Conservation (phyloP, 2,113 vertebrate genomes). For the Rafetus swinhoei region DNA sequence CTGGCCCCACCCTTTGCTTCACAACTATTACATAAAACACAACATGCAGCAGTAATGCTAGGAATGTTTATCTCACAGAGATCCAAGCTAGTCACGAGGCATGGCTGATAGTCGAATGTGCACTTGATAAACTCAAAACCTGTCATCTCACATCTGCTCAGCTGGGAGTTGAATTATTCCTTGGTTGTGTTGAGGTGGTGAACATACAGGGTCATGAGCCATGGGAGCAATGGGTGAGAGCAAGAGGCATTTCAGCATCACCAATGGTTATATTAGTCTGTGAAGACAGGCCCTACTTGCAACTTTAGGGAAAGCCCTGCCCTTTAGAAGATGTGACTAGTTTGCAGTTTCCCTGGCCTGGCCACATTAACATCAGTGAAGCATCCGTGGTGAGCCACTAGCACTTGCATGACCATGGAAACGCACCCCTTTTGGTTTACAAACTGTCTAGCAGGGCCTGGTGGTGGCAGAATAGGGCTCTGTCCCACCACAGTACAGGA, state of each 20-base stretch:
- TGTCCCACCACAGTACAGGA: neutral
- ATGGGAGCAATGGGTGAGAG: too few species aligned
- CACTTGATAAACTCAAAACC: too few species aligned
- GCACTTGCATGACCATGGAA: neutral
- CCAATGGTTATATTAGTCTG: neutral
- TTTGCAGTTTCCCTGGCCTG: neutral
- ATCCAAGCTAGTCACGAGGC: neutral
- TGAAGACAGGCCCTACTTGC: neutral
- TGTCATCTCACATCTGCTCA: neutral
- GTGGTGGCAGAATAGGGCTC: neutral
- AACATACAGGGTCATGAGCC: neutral
- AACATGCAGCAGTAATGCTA: neutral
- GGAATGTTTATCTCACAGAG: neutral
- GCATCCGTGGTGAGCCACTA: neutral
- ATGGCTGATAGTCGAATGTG: too few species aligned
- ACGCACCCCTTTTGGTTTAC: neutral
- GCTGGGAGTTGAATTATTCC: neutral
- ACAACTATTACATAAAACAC: neutral
- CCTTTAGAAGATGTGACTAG: neutral
- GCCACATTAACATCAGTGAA: neutral
- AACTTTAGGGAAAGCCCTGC: neutral
- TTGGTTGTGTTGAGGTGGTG: neutral
- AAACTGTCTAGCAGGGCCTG: neutral
- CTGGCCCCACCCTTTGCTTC: neutral
- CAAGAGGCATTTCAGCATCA: neutral